Evolutionary conservation across 2,797 vertebrate genomes (phyloP), one percentile per base, ranked within the genome.

Genomic region (Periparus ater): DNA sequence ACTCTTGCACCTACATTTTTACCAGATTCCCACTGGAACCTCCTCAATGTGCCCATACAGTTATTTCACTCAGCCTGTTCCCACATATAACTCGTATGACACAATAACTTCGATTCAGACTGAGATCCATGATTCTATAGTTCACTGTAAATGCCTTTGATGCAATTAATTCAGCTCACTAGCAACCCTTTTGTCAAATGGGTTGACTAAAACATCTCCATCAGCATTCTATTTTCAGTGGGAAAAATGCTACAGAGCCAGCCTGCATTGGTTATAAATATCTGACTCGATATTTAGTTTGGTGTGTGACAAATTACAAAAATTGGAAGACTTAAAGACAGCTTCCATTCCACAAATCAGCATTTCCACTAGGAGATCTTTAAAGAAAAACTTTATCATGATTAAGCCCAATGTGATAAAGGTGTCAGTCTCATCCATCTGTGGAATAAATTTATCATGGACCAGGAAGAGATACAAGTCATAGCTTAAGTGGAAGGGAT

Each of bases 71-170:
- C 62, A 47, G 19, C 34, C 29, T 25, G 13, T 25, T 53, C 34
- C 66, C 15, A 1, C 26, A 17, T 12, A 12, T 10, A 42, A 51
- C 15, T 1, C 23, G 13, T 10, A 14, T 10, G 42, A 51, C 71
- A 36, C 44, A 34, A 1, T 4, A 71, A 63, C 20, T 71, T 66
- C 7, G 23, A 30, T 78, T 82, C 45, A 30, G 36, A 8, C 25
- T 29, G 32, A 62, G 25, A 58, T 25, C 13, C 22, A 2, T 1
- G 2, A 44, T 44, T 62, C 62, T n/a, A 0, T 29, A 16, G 17
- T 21, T 70, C 70, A 26, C 13, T 51, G 47, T 15, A 47, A 77
- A 22, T 32, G 38, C 47, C 75, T 61, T 60, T 23, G 13, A 21
- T 16, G 53, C 17, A n/a, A 38, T 55, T 19, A 66, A 40, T 65